A percentile compares a stretch with the other conserved stretches of the same genome.
phyloP scores from a whole-genome alignment of 2,797 vertebrate species.

The Enteromius treurensis region DNA sequence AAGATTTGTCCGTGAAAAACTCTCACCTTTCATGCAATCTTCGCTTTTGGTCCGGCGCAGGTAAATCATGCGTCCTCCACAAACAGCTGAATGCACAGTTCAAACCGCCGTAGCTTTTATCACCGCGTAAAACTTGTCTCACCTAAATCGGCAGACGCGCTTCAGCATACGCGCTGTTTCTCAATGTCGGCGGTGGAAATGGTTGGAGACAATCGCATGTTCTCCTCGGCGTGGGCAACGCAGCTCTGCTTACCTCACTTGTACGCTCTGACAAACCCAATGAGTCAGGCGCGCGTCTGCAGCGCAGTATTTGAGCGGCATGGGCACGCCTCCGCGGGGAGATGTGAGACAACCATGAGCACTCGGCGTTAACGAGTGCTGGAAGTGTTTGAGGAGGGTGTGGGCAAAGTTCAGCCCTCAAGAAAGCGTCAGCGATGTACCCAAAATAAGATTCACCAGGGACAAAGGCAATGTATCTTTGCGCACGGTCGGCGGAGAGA shows the following conservation, averaged over 20 bases:
- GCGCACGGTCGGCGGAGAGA: background rate
- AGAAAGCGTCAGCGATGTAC: constrained; percentile 7
- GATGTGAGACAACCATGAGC: background rate
- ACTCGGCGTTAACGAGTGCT: constrained; percentile 6
- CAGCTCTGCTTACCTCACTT: constrained; percentile 22
- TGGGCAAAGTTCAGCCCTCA: background rate
- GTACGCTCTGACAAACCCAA: background rate
- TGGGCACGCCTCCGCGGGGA: constrained; percentile 37
- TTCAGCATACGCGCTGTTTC: background rate
- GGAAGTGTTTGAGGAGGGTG: background rate
- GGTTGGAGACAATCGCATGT: background rate
- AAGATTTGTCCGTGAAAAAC: background rate
- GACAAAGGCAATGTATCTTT: background rate
- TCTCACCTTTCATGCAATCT: constrained; percentile 54
- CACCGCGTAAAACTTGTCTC: background rate
- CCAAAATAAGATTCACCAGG: constrained; percentile 15
- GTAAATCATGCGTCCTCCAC: constrained; percentile 31
- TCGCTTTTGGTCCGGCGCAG: constrained; percentile 1
- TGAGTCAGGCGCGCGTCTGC: constrained; percentile 31
- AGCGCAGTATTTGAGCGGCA: constrained; percentile 43
- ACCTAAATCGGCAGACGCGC: too few species aligned
- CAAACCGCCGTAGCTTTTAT: background rate
- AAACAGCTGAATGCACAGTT: background rate
- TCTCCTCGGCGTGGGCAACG: background rate
- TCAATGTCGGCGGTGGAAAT: background rate